Evolutionary conservation across 2,888 invertebrate species (phyloP).

Genomic region (Scaptomyza parva): DNA sequence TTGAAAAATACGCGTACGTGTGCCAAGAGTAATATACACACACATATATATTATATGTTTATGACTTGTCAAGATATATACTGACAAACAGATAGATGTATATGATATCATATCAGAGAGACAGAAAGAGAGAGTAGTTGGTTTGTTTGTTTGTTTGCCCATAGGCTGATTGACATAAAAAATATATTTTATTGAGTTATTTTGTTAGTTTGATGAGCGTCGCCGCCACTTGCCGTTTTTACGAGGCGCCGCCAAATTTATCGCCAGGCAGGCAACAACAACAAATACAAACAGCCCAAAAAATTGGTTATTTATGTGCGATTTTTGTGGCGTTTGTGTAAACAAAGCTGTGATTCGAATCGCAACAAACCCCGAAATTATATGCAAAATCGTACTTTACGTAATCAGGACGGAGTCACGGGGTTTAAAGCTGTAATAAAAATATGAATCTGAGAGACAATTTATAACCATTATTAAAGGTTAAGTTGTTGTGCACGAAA

Average conservation of each 20-base stretch:
- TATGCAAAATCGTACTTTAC: constrained; percentile 6
- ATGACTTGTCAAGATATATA: constrained; percentile 10
- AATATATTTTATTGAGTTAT: constrained; percentile 66
- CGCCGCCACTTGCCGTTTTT: constrained; percentile 58
- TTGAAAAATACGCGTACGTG: constrained; percentile 52
- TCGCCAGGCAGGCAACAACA: constrained; percentile 41
- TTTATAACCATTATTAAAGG: constrained; percentile 19
- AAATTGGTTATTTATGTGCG: constrained; percentile 63
- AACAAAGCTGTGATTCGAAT: constrained; percentile 61
- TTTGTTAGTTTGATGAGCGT: constrained; percentile 73
- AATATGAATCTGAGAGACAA: constrained; percentile 6
- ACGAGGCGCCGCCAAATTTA: constrained; percentile 66
- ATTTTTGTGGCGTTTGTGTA: constrained; percentile 58
- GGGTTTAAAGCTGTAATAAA: neutral
- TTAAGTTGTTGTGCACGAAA: constrained; percentile 7
- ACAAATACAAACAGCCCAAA: no score
- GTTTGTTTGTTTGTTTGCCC: constrained; percentile 58
- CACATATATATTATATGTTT: constrained; percentile 1
- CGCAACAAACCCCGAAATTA: constrained; percentile 12
- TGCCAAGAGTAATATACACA: no score
- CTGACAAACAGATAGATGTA: neutral
- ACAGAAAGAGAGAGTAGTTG: no score
- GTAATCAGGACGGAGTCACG: constrained; percentile 25
- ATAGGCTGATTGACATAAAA: constrained; percentile 75
- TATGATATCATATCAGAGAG: constrained; percentile 32